phyloP scores from a whole-genome alignment of 2,797 vertebrate genomes.

The Poecile montanus region DNA sequence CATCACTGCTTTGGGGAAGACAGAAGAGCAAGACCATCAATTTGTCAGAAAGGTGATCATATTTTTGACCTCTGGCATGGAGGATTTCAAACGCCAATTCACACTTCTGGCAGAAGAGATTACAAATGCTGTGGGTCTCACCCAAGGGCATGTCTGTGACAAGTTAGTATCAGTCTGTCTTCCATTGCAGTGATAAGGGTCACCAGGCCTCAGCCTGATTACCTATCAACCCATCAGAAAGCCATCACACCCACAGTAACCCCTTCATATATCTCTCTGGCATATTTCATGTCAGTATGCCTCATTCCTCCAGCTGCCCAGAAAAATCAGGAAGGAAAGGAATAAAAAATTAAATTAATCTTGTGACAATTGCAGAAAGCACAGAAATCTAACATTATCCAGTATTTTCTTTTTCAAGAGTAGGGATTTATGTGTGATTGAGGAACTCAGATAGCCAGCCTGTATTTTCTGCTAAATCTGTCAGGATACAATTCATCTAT shows the following conservation, averaged over 20 bases:
- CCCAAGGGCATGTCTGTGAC: background rate
- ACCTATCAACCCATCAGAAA: background rate
- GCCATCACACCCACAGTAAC: rapidly evolving
- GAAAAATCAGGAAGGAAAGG: background rate
- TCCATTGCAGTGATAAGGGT: background rate
- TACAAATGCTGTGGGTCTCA: background rate
- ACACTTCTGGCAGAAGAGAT: background rate
- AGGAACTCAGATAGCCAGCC: background rate
- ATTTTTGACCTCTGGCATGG: background rate
- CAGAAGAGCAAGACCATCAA: background rate
- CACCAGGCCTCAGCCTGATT: background rate
- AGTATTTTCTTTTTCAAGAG: background rate
- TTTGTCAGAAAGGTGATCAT: background rate
- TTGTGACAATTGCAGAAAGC: background rate
- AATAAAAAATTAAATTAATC: background rate
- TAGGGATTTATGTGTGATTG: background rate
- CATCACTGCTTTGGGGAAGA: background rate
- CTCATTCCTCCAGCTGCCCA: background rate
- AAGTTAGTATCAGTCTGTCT: background rate
- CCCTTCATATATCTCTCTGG: background rate
- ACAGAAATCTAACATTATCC: background rate
- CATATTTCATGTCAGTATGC: background rate
- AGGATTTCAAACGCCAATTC: background rate
- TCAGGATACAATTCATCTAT: background rate
- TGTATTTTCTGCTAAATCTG: background rate